These are phyloP conservation scores for Galeopsomyia nigrocyanea DNA, from an alignment of 2,888 invertebrate species.

Conservation along the genomic window DNA sequence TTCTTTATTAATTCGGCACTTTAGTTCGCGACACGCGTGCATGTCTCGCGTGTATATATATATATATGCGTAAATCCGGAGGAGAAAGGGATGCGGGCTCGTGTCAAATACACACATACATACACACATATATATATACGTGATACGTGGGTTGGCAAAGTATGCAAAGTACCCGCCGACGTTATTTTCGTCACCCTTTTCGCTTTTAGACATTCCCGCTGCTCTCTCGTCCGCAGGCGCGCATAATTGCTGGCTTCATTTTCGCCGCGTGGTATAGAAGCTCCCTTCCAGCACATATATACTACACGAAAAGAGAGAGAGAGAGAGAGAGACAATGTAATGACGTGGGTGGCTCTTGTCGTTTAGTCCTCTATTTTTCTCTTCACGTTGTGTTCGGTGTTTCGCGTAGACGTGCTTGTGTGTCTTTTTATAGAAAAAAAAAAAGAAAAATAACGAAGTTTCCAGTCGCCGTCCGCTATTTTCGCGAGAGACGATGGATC, in stretches of 20 bases:
- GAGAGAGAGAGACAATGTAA: constrained; percentile 20
- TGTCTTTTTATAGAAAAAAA: no score
- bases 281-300: constrained; percentile 1
- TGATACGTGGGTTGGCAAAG: constrained; percentile 1
- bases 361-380: not conserved
- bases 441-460: no score
- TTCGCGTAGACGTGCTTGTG: not conserved
- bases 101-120: no score
- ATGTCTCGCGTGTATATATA: no score
- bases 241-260: constrained; percentile 28
- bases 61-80: no score
- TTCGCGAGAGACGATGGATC: no score
- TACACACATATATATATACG: no score
- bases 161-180: constrained; percentile 53
- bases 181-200: constrained; percentile 43
- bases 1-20: no score
- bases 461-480: no score
- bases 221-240: not conserved
- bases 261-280: not conserved
- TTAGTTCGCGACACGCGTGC: no score
- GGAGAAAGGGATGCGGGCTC: no score
- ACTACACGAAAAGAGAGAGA: no score
- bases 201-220: constrained; percentile 27
- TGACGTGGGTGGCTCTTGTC: constrained; percentile 11
- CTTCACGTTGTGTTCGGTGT: not conserved